Conservation (phyloP, 2,797 vertebrate species). For the Phylloscopus collybita region DNA sequence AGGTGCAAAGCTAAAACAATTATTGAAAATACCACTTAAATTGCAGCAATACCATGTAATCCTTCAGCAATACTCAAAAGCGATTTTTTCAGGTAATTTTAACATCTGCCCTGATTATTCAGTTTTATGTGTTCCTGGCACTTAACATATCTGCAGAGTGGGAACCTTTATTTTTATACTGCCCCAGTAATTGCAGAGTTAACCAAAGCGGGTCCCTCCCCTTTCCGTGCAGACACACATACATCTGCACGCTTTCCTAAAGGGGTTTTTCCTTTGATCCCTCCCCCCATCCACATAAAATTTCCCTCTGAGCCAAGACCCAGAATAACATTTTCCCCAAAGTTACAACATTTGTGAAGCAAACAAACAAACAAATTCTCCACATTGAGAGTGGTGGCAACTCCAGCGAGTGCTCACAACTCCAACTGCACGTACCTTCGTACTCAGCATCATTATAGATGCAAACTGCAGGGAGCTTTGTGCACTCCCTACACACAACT, state of each 20-base stretch:
- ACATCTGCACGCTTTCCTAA: not conserved
- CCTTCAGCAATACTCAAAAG: not conserved
- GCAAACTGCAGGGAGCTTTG: not conserved
- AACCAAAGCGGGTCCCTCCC: not conserved
- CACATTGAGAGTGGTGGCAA: not conserved
- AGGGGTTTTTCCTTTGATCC: constrained; percentile 27
- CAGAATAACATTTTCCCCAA: constrained; percentile 52
- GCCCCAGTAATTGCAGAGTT: not conserved
- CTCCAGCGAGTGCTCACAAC: not conserved
- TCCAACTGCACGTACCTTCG: fast-evolving
- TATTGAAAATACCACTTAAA: not conserved
- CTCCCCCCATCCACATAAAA: not conserved
- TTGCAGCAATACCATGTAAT: not conserved
- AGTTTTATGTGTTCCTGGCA: not conserved
- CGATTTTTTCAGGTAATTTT: not conserved
- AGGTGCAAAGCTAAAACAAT: not conserved
- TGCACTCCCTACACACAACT: not conserved
- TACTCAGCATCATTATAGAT: not conserved
- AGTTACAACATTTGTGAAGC: constrained; percentile 13
- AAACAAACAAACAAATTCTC: constrained; percentile 14
- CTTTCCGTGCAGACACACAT: not conserved
- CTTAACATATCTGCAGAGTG: not conserved
- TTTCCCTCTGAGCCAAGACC: constrained; percentile 11
- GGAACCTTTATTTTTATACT: not conserved
- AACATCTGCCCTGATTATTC: not conserved